Evolutionary conservation across 2,888 invertebrate species (phyloP), one percentile per base, ranked within the genome.

Genomic region (Malacosoma neustria): DNA sequence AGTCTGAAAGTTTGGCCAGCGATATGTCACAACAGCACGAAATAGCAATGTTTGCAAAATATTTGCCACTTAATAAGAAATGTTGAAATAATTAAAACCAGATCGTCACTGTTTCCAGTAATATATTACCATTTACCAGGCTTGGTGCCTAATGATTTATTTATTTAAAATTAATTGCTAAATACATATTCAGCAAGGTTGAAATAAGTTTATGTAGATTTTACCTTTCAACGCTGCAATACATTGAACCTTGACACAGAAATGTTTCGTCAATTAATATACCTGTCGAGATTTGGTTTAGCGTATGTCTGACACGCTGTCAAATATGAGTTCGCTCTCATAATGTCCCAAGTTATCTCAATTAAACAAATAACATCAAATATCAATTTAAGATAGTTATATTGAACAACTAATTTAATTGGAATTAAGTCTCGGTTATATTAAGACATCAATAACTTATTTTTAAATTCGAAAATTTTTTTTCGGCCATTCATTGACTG

Each of bases 191-290:
- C 57, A 58, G 54, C 72, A 73, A 76, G 72, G 72, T 72, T 67
- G 57, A 54, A 72, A 63, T 62, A 66, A 60, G 64, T 69, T n/a
- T n/a, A 69, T 71, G 64, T 69, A 64, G 60, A 74, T 68, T 72
- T 69, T 75, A 70, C 72, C 77, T 76, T 76, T 79, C 72, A 72
- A 75, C 71, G 68, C 51, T 70, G 72, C 71, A 76, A 75, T 57
- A 63, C 57, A 52, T 49, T 42, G 43, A 53, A 63, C 79, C 75
- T 80, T 77, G 72, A 71, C 70, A 72, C 65, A 61, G 62, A 72
- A 73, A 67, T 59, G 65, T 71, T 73, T 70, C 66, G 68, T 66
- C 67, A 68, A 71, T 75, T 70, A 66, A 62, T 64, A 65, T n/a
- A n/a, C n/a, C n/a, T n/a, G n/a, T n/a, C n/a, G n/a, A n/a, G n/a